These are phyloP conservation scores for Nomada fabriciana DNA, from an alignment of 2,888 invertebrate species.

Conservation along the genomic window DNA sequence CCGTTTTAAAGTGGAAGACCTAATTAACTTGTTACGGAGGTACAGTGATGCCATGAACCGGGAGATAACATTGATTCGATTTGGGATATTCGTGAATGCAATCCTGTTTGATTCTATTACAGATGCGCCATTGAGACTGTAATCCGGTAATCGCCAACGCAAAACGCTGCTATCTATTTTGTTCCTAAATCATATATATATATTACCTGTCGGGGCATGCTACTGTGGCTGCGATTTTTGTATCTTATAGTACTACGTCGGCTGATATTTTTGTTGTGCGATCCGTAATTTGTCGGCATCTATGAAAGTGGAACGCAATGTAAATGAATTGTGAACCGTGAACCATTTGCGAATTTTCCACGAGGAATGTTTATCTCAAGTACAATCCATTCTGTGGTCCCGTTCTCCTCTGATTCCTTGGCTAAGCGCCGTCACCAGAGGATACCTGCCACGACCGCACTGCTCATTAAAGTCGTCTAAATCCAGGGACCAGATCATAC, in stretches of 20 bases:
- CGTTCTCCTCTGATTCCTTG: conserved; percentile 80
- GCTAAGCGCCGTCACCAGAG: conserved; percentile 89
- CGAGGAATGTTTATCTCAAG: conserved; percentile 33
- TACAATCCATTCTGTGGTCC: conserved; percentile 47
- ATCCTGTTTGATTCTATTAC: not conserved
- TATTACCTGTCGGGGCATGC: not conserved
- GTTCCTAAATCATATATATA: not conserved
- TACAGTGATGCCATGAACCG: not conserved
- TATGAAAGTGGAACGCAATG: conserved; percentile 24
- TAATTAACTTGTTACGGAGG: not conserved
- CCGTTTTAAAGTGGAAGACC: not conserved
- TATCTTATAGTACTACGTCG: not conserved
- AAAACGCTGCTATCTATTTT: not conserved
- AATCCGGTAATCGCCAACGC: not conserved
- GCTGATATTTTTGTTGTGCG: not conserved
- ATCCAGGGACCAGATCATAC: conserved; percentile 96
- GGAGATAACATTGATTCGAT: not conserved
- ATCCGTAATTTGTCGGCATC: not conserved
- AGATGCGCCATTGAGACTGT: not conserved
- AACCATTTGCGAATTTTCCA: not conserved
- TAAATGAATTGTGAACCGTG: conserved; percentile 17
- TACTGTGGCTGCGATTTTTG: not conserved
- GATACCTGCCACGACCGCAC: conserved; percentile 93
- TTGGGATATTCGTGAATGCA: not conserved
- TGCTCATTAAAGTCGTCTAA: conserved; percentile 92